Evolutionary conservation across 1,140 invertebrate species (phyloP).

Genomic region (Luehdorfia chinensis): DNA sequence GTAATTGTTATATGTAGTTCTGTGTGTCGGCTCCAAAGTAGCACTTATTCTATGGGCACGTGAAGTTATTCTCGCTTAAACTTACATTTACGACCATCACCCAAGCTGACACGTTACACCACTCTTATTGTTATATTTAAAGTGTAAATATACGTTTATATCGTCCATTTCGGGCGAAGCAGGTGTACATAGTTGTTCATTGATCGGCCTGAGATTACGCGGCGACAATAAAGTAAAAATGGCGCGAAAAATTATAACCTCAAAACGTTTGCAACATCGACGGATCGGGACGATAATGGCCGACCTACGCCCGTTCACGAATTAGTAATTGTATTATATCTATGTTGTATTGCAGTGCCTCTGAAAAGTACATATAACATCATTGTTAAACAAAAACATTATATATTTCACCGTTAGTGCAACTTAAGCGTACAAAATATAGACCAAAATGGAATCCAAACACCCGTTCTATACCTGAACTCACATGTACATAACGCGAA

Average conservation of each 20-base stretch:
- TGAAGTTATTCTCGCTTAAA: conserved; percentile 50
- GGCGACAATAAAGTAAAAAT: conserved; percentile 48
- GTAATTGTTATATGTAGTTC: conserved; percentile 23
- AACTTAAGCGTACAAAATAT: conserved; percentile 68
- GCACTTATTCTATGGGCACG: conserved; percentile 26
- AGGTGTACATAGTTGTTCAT: conserved; percentile 21
- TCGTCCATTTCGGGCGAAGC: too few species aligned
- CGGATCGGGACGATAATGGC: too few species aligned
- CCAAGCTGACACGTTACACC: too few species aligned
- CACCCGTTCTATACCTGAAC: conserved; percentile 35
- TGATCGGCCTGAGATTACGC: conserved; percentile 46
- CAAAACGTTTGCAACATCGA: conserved; percentile 18
- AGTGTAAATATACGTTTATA: too few species aligned
- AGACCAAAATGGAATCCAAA: conserved; percentile 66
- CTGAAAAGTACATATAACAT: conserved; percentile 31
- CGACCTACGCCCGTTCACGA: neutral
- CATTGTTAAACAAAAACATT: conserved; percentile 20
- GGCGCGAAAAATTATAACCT: conserved; percentile 27
- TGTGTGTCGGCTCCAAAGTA: conserved; percentile 19
- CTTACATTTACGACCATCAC: too few species aligned
- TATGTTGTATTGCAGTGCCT: conserved; percentile 40
- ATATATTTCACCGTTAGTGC: conserved; percentile 46
- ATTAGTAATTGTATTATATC: conserved; percentile 8
- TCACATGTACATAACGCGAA: conserved; percentile 40
- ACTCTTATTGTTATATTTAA: too few species aligned